Conservation (phyloP, 2,113 vertebrate species). For the Picathartes gymnocephalus region DNA sequence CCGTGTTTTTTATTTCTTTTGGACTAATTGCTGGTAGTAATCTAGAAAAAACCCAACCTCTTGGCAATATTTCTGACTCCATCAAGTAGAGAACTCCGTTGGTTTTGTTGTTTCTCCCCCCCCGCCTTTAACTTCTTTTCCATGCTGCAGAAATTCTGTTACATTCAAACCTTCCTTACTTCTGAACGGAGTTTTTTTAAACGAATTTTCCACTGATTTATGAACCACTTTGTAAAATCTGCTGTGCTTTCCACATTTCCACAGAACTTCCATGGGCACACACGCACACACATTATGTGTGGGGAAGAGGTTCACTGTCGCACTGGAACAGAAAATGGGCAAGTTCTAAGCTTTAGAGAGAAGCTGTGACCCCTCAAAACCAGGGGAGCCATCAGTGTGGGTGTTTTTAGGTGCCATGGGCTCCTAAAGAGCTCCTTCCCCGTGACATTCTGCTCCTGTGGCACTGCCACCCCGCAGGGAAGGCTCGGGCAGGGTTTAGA, state of each 20-base stretch:
- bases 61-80: background rate
- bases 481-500: background rate
- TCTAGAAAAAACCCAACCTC: background rate
- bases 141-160: background rate
- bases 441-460: too few species aligned
- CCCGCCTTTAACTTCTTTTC: background rate
- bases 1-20: background rate
- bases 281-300: accelerated
- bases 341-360: background rate
- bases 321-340: too few species aligned
- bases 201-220: background rate
- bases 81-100: background rate
- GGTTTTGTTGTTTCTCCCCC: background rate
- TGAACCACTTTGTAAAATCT: background rate
- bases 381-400: background rate
- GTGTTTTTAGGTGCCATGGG: accelerated
- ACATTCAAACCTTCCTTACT: background rate
- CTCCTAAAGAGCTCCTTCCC: background rate
- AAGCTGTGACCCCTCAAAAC: background rate
- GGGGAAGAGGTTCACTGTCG: background rate
- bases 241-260: too few species aligned
- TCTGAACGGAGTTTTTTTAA: background rate
- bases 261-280: background rate
- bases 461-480: background rate
- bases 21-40: background rate